These are phyloP conservation scores for Thalassoma bifasciatum DNA, from an alignment of 2,113 vertebrate species.

Conservation along the genomic window DNA sequence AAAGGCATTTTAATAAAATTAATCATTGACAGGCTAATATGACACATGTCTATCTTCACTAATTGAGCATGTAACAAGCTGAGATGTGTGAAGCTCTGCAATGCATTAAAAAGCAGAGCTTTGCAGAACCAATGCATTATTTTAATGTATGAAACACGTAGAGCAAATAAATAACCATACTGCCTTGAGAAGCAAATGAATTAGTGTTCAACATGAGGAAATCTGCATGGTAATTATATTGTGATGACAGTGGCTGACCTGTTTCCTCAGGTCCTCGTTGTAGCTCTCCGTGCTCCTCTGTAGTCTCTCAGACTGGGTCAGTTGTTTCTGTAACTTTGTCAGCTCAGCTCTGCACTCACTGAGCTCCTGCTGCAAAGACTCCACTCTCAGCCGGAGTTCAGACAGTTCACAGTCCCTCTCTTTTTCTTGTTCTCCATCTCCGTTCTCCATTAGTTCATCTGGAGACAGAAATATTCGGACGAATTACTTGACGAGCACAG, in stretches of 20 bases:
- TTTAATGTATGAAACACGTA: no score
- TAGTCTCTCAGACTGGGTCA: constrained; percentile 85
- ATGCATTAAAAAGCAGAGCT: no score
- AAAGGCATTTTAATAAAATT: no score
- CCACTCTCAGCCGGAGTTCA: constrained; percentile 81
- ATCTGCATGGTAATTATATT: background rate
- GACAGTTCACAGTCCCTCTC: constrained; percentile 71
- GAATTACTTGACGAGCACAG: background rate
- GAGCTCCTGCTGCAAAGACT: constrained; percentile 85
- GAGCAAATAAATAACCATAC: background rate
- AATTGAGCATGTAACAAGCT: no score
- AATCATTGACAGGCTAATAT: no score
- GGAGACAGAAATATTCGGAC: background rate
- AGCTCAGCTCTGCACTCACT: constrained; percentile 84
- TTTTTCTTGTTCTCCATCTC: constrained; percentile 24
- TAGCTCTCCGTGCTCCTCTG: constrained; percentile 87
- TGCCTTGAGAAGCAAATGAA: background rate
- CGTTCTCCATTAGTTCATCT: constrained; percentile 61
- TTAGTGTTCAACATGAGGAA: background rate
- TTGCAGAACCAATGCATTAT: no score
- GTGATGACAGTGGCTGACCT: constrained; percentile 78
- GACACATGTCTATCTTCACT: no score
- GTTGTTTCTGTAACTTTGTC: constrained; percentile 86
- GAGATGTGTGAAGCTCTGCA: no score
- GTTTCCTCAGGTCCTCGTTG: constrained; percentile 87